phyloP scores from a whole-genome alignment of 2,888 invertebrate species.

The Ernsta delagoae region DNA sequence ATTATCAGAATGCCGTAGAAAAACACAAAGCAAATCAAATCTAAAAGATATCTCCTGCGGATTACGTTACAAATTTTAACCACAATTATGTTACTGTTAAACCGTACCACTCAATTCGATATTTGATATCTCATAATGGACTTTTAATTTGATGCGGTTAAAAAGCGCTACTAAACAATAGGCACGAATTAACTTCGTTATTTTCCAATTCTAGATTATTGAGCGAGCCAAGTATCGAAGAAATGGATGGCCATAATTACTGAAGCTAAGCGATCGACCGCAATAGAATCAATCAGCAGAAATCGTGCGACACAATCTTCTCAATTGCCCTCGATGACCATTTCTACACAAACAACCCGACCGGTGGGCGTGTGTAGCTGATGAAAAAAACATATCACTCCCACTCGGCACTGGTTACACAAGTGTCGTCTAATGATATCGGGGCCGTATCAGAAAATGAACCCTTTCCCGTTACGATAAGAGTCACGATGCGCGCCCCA shows the following conservation, averaged over 20 bases:
- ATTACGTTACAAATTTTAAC: constrained; percentile 79
- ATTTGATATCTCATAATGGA: constrained; percentile 69
- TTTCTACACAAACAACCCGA: constrained; percentile 55
- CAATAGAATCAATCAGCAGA: constrained; percentile 41
- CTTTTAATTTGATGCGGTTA: constrained; percentile 55
- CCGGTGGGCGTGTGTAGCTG: constrained; percentile 75
- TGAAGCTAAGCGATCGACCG: constrained; percentile 25
- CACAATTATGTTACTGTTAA: constrained; percentile 77
- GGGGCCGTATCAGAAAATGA: constrained; percentile 49
- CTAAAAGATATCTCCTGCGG: constrained; percentile 74
- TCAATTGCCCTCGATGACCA: constrained; percentile 55
- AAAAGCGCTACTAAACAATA: constrained; percentile 37
- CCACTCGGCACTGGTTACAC: constrained; percentile 73
- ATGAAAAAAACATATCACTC: constrained; percentile 82
- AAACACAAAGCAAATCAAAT: constrained; percentile 74
- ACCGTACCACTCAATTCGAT: constrained; percentile 49
- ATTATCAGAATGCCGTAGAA: constrained; percentile 74
- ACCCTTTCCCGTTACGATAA: constrained; percentile 59
- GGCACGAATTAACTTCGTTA: constrained; percentile 39
- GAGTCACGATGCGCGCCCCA: constrained; percentile 49
- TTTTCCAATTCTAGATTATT: constrained; percentile 38
- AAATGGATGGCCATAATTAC: constrained; percentile 38
- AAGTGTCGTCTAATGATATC: constrained; percentile 46
- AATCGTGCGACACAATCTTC: constrained; percentile 62
- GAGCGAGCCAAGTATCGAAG: constrained; percentile 25